These are phyloP conservation scores for Prosopocoilus inquinatus DNA, from an alignment of 2,888 invertebrate genomes.

Conservation along the genomic window DNA sequence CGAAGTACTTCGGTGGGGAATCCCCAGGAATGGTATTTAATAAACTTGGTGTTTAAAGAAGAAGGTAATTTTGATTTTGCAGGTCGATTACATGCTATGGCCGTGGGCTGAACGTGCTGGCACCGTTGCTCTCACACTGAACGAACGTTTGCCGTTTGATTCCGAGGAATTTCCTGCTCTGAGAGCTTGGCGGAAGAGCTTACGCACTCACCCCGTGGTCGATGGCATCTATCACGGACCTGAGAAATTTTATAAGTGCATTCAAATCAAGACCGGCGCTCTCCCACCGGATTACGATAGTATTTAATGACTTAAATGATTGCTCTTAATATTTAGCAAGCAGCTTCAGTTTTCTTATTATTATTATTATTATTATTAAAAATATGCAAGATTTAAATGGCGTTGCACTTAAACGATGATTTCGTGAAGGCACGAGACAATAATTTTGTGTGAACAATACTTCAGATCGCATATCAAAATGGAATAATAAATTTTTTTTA, in stretches of 20 bases:
- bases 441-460: too few species aligned
- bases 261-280: slow-evolving; percentile 32
- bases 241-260: slow-evolving; percentile 39
- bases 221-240: slow-evolving; percentile 37
- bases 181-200: slow-evolving; percentile 39
- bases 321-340: too few species aligned
- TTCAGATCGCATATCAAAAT: too few species aligned
- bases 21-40: slow-evolving; percentile 15
- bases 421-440: too few species aligned
- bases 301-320: slow-evolving; percentile 14
- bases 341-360: too few species aligned
- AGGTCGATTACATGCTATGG: slow-evolving; percentile 47
- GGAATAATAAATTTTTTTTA: too few species aligned
- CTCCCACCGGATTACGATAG: slow-evolving; percentile 39
- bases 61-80: slow-evolving; percentile 3
- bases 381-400: too few species aligned
- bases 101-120: slow-evolving; percentile 44
- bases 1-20: slow-evolving; percentile 15
- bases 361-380: too few species aligned
- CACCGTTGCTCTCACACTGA: slow-evolving; percentile 32
- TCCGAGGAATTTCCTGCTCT: slow-evolving; percentile 35
- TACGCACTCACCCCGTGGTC: slow-evolving; percentile 34
- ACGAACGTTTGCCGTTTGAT: slow-evolving; percentile 35
- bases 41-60: background rate
- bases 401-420: too few species aligned